These are phyloP conservation scores for Paracyclopina nana DNA, from an alignment of 1,140 invertebrate genomes.

Conservation along the genomic window DNA sequence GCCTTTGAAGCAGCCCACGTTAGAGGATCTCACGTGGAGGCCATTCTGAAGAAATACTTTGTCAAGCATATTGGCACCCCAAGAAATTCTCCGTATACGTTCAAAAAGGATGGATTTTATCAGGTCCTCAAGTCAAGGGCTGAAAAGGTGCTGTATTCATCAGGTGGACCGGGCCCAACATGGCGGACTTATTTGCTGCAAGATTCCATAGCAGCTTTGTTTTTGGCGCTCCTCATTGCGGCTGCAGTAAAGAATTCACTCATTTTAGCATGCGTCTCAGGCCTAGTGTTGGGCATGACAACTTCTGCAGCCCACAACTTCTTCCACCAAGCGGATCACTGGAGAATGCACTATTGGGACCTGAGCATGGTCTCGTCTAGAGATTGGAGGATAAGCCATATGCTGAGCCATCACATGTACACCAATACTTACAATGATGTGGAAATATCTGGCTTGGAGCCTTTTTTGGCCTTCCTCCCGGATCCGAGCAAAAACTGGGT, in stretches of 20 bases:
- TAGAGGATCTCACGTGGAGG: conserved; percentile 26
- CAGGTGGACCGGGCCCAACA: conserved; percentile 21
- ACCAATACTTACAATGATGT: conserved; percentile 49
- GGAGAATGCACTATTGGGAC: conserved; percentile 60
- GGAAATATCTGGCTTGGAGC: conserved; percentile 47
- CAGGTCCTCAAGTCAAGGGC: conserved; percentile 34
- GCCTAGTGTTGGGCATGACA: conserved; percentile 7
- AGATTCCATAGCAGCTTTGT: conserved; percentile 31
- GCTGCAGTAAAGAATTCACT: conserved; percentile 22
- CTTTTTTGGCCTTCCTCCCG: conserved; percentile 45
- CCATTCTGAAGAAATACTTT: conserved; percentile 38
- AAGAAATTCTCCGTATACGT: conserved; percentile 42
- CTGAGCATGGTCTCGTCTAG: conserved; percentile 40
- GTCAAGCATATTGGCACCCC: conserved; percentile 23
- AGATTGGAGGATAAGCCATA: conserved; percentile 54
- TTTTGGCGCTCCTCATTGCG: conserved; percentile 29
- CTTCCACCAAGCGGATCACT: conserved; percentile 53
- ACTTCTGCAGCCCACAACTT: conserved; percentile 46
- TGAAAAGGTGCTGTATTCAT: conserved; percentile 23
- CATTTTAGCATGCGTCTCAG: conserved; percentile 13
- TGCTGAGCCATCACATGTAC: conserved; percentile 54
- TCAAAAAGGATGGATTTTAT: conserved; percentile 45
- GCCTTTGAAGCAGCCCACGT: conserved; percentile 43
- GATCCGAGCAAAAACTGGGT: conserved; percentile 27
- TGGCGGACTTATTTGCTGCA: conserved; percentile 24